Percentiles rank a stretch among this genome's conserved stretches.
These are phyloP conservation scores for Phainopepla nitens DNA, from an alignment of 2,113 vertebrate species.

Conservation along the genomic window DNA sequence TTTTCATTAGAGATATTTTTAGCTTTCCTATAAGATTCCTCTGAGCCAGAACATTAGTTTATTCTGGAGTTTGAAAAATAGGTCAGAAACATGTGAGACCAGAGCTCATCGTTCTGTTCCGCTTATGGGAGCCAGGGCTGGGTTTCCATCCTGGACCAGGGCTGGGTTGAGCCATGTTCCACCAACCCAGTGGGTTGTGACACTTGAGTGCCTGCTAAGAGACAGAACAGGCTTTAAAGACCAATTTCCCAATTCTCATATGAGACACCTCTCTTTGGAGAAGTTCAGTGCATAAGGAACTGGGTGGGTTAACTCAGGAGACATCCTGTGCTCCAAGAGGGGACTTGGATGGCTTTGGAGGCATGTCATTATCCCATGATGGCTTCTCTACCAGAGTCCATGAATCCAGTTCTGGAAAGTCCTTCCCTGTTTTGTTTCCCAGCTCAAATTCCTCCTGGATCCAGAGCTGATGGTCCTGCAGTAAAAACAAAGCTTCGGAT, in stretches of 20 bases:
- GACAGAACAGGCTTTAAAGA: neutral
- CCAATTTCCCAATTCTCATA: rapidly evolving
- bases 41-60: neutral
- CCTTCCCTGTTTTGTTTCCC: neutral
- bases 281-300: neutral
- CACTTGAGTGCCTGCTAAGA: neutral
- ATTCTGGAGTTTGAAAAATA: neutral
- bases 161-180: rapidly evolving
- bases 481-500: neutral
- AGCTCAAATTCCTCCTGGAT: neutral
- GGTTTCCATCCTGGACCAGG: rapidly evolving
- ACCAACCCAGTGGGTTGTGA: rapidly evolving
- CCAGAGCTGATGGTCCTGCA: neutral
- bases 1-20: neutral
- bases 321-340: rapidly evolving
- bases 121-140: neutral
- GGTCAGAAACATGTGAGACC: neutral
- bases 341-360: neutral
- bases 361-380: rapidly evolving
- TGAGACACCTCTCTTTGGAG: neutral
- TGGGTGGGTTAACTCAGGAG: neutral
- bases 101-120: rapidly evolving
- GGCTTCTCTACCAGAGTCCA: neutral
- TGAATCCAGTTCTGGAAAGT: neutral
- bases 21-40: neutral